A percentile compares a stretch with the other conserved stretches of the same genome.
phyloP scores from a whole-genome alignment of 1,140 invertebrate genomes.

The Drosophila willistoni region DNA sequence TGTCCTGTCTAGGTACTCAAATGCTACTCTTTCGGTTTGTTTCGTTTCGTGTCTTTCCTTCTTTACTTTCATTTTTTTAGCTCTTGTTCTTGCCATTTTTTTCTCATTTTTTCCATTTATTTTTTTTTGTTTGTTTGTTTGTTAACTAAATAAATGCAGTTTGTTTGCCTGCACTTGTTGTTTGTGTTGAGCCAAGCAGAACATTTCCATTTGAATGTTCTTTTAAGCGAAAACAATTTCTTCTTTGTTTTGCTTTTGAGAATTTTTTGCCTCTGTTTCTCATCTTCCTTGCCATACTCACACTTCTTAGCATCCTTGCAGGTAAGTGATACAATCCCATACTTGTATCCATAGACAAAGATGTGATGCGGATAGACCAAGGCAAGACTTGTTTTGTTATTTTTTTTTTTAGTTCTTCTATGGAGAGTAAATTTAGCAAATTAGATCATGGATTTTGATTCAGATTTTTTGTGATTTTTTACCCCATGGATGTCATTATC shows the following conservation, averaged over 20 bases:
- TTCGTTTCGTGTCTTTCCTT: conserved; percentile 26
- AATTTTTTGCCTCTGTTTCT: conserved; percentile 27
- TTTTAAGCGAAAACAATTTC: conserved; percentile 81
- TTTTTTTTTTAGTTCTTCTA: conserved; percentile 13
- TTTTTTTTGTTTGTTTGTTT: conserved; percentile 44
- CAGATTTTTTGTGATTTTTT: conserved; percentile 42
- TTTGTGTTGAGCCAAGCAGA: conserved; percentile 81
- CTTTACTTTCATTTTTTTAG: conserved; percentile 26
- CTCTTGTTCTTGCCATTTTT: conserved; percentile 38
- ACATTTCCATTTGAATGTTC: conserved; percentile 81
- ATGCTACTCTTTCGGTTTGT: conserved; percentile 56
- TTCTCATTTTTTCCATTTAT: conserved; percentile 15
- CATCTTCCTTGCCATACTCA: background rate
- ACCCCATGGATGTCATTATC: conserved; percentile 66
- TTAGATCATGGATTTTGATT: conserved; percentile 76
- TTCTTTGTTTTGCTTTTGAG: conserved; percentile 76
- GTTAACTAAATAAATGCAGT: conserved; percentile 80
- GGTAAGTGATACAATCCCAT: conserved; percentile 41
- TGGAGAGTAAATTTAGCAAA: conserved; percentile 53
- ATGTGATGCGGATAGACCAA: conserved; percentile 20
- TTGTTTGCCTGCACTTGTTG: conserved; percentile 78
- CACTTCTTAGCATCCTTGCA: conserved; percentile 16
- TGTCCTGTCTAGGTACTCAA: conserved; percentile 70
- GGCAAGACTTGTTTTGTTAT: background rate
- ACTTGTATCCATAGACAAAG: conserved; percentile 15